Percentiles rank a stretch among this genome's conserved stretches.
phyloP scores from a whole-genome alignment of 1,140 invertebrate genomes.

The Drosophila lacertosa region DNA sequence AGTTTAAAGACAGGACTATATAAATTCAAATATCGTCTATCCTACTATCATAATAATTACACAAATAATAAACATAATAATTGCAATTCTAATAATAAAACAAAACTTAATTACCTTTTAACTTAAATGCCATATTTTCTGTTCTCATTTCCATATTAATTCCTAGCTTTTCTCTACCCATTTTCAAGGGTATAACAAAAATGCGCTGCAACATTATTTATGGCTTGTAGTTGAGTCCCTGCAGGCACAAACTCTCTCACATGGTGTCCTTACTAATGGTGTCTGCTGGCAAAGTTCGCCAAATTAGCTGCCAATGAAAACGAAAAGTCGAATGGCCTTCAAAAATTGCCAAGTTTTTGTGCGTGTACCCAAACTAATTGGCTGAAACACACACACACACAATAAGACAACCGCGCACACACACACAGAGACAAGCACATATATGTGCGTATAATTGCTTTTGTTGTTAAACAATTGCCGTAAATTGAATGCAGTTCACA shows the following conservation, averaged over 20 bases:
- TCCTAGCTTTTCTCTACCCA: too few relatives aligned
- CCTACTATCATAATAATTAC: background rate
- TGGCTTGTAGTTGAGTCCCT: conserved; percentile 15
- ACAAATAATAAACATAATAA: background rate
- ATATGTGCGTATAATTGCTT: conserved; percentile 51
- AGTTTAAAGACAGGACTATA: too few relatives aligned
- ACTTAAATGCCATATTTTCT: too few relatives aligned
- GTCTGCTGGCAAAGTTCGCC: conserved; percentile 30
- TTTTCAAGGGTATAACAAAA: background rate
- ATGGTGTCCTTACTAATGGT: conserved; percentile 39
- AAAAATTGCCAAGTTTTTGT: conserved; percentile 25
- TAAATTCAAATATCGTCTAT: too few relatives aligned
- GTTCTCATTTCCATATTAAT: too few relatives aligned
- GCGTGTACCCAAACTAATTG: conserved; percentile 43
- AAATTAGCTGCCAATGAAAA: conserved; percentile 38
- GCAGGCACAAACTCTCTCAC: background rate
- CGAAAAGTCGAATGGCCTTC: conserved; percentile 23
- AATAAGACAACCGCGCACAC: background rate
- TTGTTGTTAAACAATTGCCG: conserved; percentile 50
- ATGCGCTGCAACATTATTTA: conserved; percentile 34
- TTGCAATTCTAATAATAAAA: background rate
- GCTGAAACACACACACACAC: background rate
- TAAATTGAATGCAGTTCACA: conserved; percentile 56
- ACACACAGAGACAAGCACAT: background rate
- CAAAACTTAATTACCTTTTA: too few relatives aligned